Evolutionary conservation across 2,113 vertebrate species (phyloP).

Genomic region (Tachycineta bicolor): DNA sequence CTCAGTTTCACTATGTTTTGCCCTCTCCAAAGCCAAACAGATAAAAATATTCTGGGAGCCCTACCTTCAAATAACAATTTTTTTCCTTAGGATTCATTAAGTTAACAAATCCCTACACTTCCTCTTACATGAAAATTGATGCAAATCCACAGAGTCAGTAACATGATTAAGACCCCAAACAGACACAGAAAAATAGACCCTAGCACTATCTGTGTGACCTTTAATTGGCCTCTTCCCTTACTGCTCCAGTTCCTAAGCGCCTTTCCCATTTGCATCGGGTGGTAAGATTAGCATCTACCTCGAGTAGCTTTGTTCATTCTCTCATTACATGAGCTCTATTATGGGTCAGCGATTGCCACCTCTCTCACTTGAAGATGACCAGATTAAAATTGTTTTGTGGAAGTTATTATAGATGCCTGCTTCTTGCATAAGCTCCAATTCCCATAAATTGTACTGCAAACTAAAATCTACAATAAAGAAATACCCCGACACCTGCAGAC

Average conservation of each 20-base stretch:
- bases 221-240: neutral
- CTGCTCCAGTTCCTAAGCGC: neutral
- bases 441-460: neutral
- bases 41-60: neutral
- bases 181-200: neutral
- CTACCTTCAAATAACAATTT: neutral
- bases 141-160: neutral
- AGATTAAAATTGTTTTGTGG: neutral
- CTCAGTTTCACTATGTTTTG: neutral
- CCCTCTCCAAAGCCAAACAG: neutral
- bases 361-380: neutral
- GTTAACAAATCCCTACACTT: neutral
- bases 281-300: constrained; percentile 17
- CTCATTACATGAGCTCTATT: neutral
- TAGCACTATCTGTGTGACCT: neutral
- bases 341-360: neutral
- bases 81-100: neutral
- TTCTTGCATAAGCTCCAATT: neutral
- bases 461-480: neutral
- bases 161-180: neutral
- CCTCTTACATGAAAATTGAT: neutral
- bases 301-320: neutral
- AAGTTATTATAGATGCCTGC: neutral
- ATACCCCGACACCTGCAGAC: neutral
- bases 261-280: neutral